Percentiles rank a stretch among this genome's conserved stretches.
phyloP scores from a whole-genome alignment of 2,113 vertebrate species.

The Pungitius pungitius region DNA sequence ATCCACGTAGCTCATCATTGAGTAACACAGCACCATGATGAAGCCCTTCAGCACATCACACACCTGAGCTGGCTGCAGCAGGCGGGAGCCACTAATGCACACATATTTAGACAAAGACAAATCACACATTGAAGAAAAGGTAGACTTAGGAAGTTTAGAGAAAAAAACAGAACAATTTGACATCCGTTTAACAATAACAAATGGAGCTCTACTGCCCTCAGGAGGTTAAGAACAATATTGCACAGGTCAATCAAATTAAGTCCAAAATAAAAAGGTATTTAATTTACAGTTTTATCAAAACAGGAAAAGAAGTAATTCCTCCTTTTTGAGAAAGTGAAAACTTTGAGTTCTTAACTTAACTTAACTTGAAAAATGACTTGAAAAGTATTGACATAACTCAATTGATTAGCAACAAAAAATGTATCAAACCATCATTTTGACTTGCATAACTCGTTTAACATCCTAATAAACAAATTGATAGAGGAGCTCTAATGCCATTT shows the following conservation, averaged over 20 bases:
- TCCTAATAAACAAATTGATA: background rate
- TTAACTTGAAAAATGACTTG: background rate
- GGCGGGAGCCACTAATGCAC: conserved; percentile 87
- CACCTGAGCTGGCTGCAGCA: conserved; percentile 97
- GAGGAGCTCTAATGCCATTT: background rate
- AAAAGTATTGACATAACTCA: background rate
- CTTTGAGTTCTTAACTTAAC: background rate
- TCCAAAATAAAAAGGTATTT: background rate
- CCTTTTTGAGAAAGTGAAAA: background rate
- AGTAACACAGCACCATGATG: conserved; percentile 95
- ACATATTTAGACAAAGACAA: conserved; percentile 13
- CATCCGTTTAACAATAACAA: too few species aligned
- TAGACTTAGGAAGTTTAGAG: background rate
- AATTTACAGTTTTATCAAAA: background rate
- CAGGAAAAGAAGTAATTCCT: background rate
- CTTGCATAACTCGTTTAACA: background rate
- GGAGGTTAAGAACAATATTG: conserved; percentile 16
- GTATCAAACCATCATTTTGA: background rate
- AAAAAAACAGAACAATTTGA: background rate
- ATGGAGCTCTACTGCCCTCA: conserved; percentile 37
- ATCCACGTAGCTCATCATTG: conserved; percentile 99
- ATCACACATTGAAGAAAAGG: conserved; percentile 2
- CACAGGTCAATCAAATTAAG: background rate
- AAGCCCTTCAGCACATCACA: conserved; percentile 97
- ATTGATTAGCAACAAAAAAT: background rate